Evolutionary conservation across 2,888 invertebrate species (phyloP), one percentile per base, ranked within the genome.

Genomic region (Falcaria lacertinaria): DNA sequence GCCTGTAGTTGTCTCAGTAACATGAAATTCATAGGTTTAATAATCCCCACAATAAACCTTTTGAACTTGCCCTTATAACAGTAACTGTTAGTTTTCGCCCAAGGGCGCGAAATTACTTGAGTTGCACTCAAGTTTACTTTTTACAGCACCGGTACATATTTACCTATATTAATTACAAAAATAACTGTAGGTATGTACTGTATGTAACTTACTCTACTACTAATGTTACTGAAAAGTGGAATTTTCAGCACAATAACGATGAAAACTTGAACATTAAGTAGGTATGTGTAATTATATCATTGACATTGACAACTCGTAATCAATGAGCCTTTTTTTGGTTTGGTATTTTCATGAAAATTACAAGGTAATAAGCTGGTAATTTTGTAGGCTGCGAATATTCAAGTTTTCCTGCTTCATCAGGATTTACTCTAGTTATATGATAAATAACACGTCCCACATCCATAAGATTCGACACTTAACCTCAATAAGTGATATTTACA

Each of bases 41-140:
- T 39, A 41, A 43, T 42, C 33, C 11, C 28, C 28, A 28, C 7
- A 28, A 1, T 11, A 11, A 28, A 11, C 7, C 28, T 28, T 39
- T 39, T 13, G 33, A 32, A 39, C 41, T 34, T 47, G 11, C 25
- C 16, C 25, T 17, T 5, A 15, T 39, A 32, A 7, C 14, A 37
- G 19, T 41, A 11, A 15, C 19, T n/a, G n/a, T n/a, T n/a, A n/a
- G n/a, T n/a, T n/a, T n/a, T n/a, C n/a, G n/a, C n/a, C n/a, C n/a
- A 89, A 89, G 88, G 89, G 89, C 89, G 89, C 89, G 88, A 89
- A 89, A 88, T 81, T 74, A 78, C 69, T 72, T 57, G 66, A 65
- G 47, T 54, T 43, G 39, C 49, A 58, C 54, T 56, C 46, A 60
- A 58, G 57, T 67, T 60, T 56, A 64, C 56, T 52, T 19, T 19